Evolutionary conservation across 1,140 invertebrate genomes (phyloP).

Genomic region (Neodiprion virginianus): DNA sequence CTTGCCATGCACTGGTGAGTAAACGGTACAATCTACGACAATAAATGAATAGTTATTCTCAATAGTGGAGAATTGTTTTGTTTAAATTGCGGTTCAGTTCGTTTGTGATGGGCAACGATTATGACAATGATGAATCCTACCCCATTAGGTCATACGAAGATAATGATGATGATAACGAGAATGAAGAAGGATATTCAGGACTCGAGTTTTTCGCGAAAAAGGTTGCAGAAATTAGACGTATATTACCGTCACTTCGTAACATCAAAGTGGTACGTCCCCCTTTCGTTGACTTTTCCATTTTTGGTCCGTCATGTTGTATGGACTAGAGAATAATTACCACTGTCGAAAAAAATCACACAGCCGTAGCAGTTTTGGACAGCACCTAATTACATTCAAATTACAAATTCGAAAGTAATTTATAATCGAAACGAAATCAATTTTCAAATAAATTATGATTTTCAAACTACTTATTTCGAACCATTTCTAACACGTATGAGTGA

Average conservation of each 20-base stretch:
- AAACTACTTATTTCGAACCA: too few relatives aligned
- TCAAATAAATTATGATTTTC: too few relatives aligned
- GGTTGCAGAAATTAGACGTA: slow-evolving; percentile 52
- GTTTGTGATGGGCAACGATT: not conserved
- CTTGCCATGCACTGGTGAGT: too few relatives aligned
- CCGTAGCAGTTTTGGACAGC: too few relatives aligned
- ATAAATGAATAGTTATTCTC: too few relatives aligned
- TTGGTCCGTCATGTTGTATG: not conserved
- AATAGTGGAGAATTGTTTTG: not conserved
- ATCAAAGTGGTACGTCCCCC: slow-evolving; percentile 60
- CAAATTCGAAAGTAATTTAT: too few relatives aligned
- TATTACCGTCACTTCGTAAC: slow-evolving; percentile 58
- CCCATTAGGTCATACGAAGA: not conserved
- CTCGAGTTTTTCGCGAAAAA: slow-evolving; percentile 55
- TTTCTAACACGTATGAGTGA: too few relatives aligned
- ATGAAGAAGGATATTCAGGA: slow-evolving; percentile 21
- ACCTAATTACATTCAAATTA: too few relatives aligned
- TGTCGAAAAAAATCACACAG: too few relatives aligned
- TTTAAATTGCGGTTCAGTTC: not conserved
- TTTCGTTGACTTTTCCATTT: slow-evolving; percentile 18
- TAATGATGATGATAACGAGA: not conserved
- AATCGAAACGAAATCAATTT: too few relatives aligned
- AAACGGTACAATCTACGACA: too few relatives aligned
- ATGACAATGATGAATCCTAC: slow-evolving; percentile 18
- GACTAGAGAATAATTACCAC: too few relatives aligned